A percentile compares a stretch with the other conserved stretches of the same genome.
These are phyloP conservation scores for Drosophila neonasuta DNA, from an alignment of 2,888 invertebrate species.

Conservation along the genomic window DNA sequence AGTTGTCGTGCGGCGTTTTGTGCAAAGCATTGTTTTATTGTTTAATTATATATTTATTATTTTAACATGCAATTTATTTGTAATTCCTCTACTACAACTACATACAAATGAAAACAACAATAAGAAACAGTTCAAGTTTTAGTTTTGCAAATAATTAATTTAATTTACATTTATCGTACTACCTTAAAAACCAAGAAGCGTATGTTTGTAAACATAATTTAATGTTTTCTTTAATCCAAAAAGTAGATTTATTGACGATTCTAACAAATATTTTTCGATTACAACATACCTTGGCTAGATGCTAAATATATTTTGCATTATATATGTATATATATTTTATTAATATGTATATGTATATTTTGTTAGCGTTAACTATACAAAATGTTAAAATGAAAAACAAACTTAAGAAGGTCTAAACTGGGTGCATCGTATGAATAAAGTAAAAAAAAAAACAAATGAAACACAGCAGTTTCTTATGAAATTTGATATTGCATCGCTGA, in stretches of 20 bases:
- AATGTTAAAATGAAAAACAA: constrained; percentile 56
- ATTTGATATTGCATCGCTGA: not conserved
- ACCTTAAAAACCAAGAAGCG: constrained; percentile 23
- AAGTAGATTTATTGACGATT: constrained; percentile 63
- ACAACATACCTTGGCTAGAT: constrained; percentile 57
- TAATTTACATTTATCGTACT: constrained; percentile 46
- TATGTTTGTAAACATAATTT: constrained; percentile 42
- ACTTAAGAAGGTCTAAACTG: constrained; percentile 57
- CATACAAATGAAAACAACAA: constrained; percentile 13
- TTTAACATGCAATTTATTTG: constrained; percentile 59
- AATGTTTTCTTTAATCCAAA: constrained; percentile 58
- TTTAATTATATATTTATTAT: constrained; percentile 60
- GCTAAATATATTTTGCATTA: constrained; percentile 64
- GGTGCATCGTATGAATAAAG: constrained; percentile 72
- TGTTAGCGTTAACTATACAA: constrained; percentile 68
- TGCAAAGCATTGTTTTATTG: constrained; percentile 76
- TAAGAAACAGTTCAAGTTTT: constrained; percentile 39
- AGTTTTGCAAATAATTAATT: constrained; percentile 42
- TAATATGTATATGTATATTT: constrained; percentile 48
- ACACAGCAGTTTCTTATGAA: not conserved
- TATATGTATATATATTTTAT: constrained; percentile 47
- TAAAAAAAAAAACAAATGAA: constrained; percentile 45
- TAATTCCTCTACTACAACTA: constrained; percentile 20
- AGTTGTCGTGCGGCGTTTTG: constrained; percentile 79
- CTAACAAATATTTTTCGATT: constrained; percentile 59